phyloP scores from a whole-genome alignment of 2,797 vertebrate species.

The Spheniscus humboldti region DNA sequence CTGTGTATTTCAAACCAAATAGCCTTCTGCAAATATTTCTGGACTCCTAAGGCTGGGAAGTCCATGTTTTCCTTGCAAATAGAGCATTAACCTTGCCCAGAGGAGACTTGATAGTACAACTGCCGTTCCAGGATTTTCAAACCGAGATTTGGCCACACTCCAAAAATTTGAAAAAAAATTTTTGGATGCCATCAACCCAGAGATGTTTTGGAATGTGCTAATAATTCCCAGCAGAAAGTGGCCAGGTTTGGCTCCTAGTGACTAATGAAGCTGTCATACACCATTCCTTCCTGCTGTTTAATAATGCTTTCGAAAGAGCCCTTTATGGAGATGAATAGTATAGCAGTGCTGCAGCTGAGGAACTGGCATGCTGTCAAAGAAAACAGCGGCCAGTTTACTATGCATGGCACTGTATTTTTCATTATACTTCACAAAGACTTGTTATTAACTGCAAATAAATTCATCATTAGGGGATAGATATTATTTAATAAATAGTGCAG shows the following conservation, averaged over 20 bases:
- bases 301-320: conserved; percentile 60
- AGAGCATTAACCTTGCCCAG: background rate
- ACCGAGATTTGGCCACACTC: background rate
- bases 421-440: conserved; percentile 54
- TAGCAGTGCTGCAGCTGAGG: conserved; percentile 53
- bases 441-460: conserved; percentile 64
- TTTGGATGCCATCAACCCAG: conserved; percentile 28
- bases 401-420: conserved; percentile 64
- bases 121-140: background rate
- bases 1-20: background rate
- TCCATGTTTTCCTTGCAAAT: background rate
- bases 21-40: background rate
- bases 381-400: conserved; percentile 62
- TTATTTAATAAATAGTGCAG: conserved; percentile 43
- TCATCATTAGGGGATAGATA: conserved; percentile 55
- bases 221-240: conserved; percentile 71
- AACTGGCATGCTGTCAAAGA: conserved; percentile 68
- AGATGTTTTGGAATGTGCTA: conserved; percentile 63
- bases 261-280: conserved; percentile 75
- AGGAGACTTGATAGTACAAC: background rate
- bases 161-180: background rate
- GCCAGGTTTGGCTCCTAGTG: conserved; percentile 68
- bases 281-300: conserved; percentile 71
- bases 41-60: background rate
- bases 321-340: conserved; percentile 73